Base-by-base conservation (phyloP, 2,888 invertebrate species). In the Cylloceria caligata region DNA sequence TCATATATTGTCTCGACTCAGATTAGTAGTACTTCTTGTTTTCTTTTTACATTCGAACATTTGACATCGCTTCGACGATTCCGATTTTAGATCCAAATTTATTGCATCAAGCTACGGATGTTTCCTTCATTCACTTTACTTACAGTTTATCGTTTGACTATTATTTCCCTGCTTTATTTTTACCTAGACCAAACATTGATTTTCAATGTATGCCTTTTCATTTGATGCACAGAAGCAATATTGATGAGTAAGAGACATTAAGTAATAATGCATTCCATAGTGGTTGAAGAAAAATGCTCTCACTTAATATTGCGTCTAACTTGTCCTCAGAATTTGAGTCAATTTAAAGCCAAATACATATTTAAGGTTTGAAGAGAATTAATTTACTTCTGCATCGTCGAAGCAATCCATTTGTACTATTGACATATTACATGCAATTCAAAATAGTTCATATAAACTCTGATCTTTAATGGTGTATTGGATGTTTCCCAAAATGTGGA, bases 401-500 rank as follows among this genome's bases (percentile, higher is more conserved):
- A 45, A 45, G 45, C 3, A n/a, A 13, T 3, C n/a, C 45, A 16
- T 30, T 30, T 30, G 30, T 4, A 30, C 30, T n/a, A n/a, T n/a
- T n/a, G n/a, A n/a, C n/a, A n/a, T n/a, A n/a, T n/a, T n/a, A n/a
- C 11, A 39, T 39, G 39, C 24, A 16, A 47, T 47, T 16, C 27
- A 34, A 2, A 34, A 16, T 3, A 3, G n/a, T 30, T 30, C 30
- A 57, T 34, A 19, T 16, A 34, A 19, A 6, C 16, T 36, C 19
- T 16, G 19, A 24, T 82, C 82, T 82, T 71, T 62, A 81, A 78
- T 60, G n/a, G n/a, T n/a, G 55, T 71, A 67, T 79, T 83, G 81
- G 82, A 79, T 71, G 82, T 75, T 82, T 76, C 74, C 81, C 81
- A 82, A 79, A 82, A 79, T 72, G 57, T 27, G 60, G 71, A 79